Conservation (phyloP, 2,113 vertebrate species). For the Peromyscus polionotus region DNA sequence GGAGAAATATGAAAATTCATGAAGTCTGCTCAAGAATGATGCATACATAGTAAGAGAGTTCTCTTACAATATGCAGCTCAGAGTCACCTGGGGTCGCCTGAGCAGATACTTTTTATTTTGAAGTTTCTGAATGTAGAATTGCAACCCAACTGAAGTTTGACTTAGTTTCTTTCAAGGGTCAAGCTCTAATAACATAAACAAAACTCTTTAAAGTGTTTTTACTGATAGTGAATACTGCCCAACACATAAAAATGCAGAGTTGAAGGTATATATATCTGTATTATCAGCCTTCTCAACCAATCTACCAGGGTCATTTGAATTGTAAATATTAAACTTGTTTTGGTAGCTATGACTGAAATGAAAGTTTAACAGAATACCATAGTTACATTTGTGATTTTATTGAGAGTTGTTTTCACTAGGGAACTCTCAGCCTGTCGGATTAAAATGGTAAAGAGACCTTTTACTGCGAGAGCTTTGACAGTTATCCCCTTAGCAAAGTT, state of each 20-base stretch:
- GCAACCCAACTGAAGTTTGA: constrained; percentile 31
- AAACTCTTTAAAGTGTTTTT: constrained; percentile 7
- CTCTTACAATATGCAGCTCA: neutral
- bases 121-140: neutral
- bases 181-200: constrained; percentile 59
- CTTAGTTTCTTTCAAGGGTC: constrained; percentile 34
- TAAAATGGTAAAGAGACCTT: constrained; percentile 87
- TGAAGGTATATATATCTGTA: constrained; percentile 31
- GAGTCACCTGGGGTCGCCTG: neutral
- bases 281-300: constrained; percentile 65
- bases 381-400: constrained; percentile 84
- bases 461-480: constrained; percentile 84
- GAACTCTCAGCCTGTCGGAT: constrained; percentile 82
- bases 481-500: constrained; percentile 87
- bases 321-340: constrained; percentile 79
- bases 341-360: constrained; percentile 58
- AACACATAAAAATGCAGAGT: constrained; percentile 16
- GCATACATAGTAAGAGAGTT: neutral
- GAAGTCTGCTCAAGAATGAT: neutral
- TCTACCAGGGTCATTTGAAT: constrained; percentile 79
- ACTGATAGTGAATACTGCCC: neutral
- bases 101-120: neutral
- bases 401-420: constrained; percentile 83
- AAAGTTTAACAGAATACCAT: constrained; percentile 75
- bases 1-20: constrained; percentile 20